Conservation (phyloP, 2,888 invertebrate species). For the Eustalomyia histrio region DNA sequence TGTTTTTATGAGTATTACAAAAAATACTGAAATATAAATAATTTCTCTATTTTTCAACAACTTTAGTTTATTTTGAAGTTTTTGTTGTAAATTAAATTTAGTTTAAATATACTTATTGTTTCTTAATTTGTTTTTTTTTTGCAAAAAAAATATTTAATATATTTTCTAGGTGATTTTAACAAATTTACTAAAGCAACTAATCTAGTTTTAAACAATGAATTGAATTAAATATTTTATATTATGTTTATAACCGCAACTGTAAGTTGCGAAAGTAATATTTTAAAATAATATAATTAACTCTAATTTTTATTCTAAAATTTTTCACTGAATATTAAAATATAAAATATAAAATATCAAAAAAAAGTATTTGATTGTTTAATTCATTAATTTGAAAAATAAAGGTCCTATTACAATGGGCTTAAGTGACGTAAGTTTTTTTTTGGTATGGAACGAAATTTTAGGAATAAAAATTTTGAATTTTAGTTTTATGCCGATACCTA, state of each 20-base stretch:
- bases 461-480: too few species aligned
- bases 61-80: conserved; percentile 1
- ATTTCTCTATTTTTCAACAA: not conserved
- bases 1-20: conserved; percentile 34
- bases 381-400: too few species aligned
- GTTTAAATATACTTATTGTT: conserved; percentile 27
- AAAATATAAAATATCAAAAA: not conserved
- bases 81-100: conserved; percentile 8
- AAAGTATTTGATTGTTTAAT: too few species aligned
- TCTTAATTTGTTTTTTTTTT: not conserved
- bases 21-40: too few species aligned
- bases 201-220: conserved; percentile 35
- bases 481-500: too few species aligned
- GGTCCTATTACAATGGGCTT: too few species aligned
- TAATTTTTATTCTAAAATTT: conserved; percentile 34
- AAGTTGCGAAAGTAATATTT: conserved; percentile 35
- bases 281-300: conserved; percentile 30
- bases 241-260: conserved; percentile 22
- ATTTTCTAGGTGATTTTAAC: conserved; percentile 13
- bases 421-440: too few species aligned
- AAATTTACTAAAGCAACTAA: conserved; percentile 47
- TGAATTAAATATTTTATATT: conserved; percentile 9
- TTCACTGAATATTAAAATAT: conserved; percentile 36
- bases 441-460: too few species aligned
- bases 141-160: conserved; percentile 27